phyloP scores from a whole-genome alignment of 2,797 vertebrate species.

The Spea hammondii region DNA sequence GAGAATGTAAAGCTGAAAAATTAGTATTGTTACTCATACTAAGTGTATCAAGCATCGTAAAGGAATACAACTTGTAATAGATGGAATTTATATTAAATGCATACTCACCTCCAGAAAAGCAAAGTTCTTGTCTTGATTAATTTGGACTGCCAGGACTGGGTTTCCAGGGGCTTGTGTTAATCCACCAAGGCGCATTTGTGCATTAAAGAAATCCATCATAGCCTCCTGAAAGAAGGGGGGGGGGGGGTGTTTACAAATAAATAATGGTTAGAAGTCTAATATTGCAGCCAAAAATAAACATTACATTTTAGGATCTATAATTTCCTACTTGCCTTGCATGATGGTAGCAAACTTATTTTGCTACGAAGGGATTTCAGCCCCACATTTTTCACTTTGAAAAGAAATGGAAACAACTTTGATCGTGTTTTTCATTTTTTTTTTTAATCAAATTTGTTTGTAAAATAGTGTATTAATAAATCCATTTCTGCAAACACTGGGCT shows the following conservation, averaged over 20 bases:
- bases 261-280: conserved; percentile 16
- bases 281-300: conserved; percentile 1
- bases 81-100: too few species aligned
- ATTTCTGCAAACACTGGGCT: conserved; percentile 39
- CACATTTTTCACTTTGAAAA: conserved; percentile 69
- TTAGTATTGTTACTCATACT: too few species aligned
- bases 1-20: too few species aligned
- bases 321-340: conserved; percentile 68
- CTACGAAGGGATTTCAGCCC: conserved; percentile 67
- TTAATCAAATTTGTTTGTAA: conserved; percentile 47
- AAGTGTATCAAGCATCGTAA: too few species aligned
- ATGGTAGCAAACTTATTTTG: conserved; percentile 68
- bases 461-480: conserved; percentile 25
- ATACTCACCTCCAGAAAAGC: conserved; percentile 85
- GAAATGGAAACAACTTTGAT: conserved; percentile 70
- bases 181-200: conserved; percentile 90
- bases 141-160: conserved; percentile 91
- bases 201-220: conserved; percentile 97
- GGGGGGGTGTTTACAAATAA: conserved; percentile 48
- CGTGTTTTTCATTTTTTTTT: conserved; percentile 53
- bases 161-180: conserved; percentile 91
- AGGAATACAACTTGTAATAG: too few species aligned
- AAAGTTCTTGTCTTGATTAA: conserved; percentile 96
- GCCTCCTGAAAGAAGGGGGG: conserved; percentile 75
- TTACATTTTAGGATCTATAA: conserved; percentile 63